These are phyloP conservation scores for Aotus griseimembra DNA, from an alignment of 2,797 vertebrate genomes.

Conservation along the genomic window DNA sequence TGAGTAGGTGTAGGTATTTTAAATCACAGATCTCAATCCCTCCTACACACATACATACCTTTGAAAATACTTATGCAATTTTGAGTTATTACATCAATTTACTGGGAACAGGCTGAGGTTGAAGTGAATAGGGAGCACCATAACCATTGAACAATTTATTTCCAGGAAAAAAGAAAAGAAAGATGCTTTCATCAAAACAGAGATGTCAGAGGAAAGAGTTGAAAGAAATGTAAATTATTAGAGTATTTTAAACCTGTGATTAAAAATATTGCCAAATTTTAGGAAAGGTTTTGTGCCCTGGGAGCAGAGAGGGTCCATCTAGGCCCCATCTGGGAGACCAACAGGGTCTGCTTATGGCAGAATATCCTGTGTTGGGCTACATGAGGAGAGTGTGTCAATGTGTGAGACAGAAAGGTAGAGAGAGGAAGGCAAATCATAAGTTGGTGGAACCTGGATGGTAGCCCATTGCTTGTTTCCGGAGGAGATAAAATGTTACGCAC, in stretches of 20 bases:
- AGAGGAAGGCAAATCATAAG: neutral
- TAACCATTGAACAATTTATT: slow-evolving; percentile 27
- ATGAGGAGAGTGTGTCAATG: neutral
- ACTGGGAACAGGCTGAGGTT: slow-evolving; percentile 8
- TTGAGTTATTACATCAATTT: slow-evolving; percentile 61
- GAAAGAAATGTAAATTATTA: slow-evolving; percentile 40
- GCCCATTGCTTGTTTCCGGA: neutral
- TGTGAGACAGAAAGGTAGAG: neutral
- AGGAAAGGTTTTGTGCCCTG: neutral
- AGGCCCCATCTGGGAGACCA: neutral
- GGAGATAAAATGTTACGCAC: neutral
- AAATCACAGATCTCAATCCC: neutral
- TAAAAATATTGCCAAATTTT: neutral
- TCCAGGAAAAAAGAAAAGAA: slow-evolving; percentile 48
- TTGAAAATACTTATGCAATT: slow-evolving; percentile 43
- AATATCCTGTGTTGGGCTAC: neutral
- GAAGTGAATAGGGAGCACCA: slow-evolving; percentile 29
- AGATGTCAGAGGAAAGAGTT: slow-evolving; percentile 29
- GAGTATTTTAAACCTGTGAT: neutral
- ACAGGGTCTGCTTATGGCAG: neutral
- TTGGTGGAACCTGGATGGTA: neutral
- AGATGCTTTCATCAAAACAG: slow-evolving; percentile 43
- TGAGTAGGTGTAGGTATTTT: slow-evolving; percentile 43
- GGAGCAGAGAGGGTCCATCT: neutral
- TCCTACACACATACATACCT: neutral